Conservation (phyloP, 2,888 invertebrate species). For the Rhingia campestris region DNA sequence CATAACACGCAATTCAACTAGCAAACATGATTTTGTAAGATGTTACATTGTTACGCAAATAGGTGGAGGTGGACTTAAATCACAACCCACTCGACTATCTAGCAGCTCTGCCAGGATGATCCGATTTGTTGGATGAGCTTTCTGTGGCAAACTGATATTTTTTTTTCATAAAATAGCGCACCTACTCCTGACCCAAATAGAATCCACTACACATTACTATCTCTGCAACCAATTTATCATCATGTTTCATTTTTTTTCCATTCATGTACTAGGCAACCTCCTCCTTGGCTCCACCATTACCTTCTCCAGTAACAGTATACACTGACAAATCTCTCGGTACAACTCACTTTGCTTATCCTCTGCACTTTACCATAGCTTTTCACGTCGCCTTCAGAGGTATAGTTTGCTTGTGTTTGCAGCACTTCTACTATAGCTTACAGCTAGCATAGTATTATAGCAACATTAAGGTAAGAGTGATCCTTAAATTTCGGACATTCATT, state of each 20-base stretch:
- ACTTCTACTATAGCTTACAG: neutral
- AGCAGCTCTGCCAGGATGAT: no score
- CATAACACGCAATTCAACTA: no score
- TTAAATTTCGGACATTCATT: constrained; percentile 74
- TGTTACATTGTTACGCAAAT: no score
- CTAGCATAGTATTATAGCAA: constrained; percentile 47
- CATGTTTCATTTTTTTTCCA: constrained; percentile 7
- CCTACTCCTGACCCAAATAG: constrained; percentile 45
- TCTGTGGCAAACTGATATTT: no score
- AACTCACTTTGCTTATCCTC: constrained; percentile 70
- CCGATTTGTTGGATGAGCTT: no score
- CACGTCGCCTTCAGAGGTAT: neutral
- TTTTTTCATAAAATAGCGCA: neutral
- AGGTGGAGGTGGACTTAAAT: no score
- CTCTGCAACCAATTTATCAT: constrained; percentile 66
- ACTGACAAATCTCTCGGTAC: constrained; percentile 71
- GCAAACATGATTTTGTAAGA: no score
- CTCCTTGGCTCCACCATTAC: constrained; percentile 11
- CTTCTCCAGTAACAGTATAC: constrained; percentile 14
- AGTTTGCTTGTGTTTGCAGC: neutral
- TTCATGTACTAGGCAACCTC: constrained; percentile 19
- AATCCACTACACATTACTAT: constrained; percentile 36
- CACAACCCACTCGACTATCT: no score
- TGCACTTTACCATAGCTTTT: constrained; percentile 56
- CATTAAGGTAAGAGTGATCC: constrained; percentile 72